Evolutionary conservation across 1,140 invertebrate genomes (phyloP).

Genomic region (Conus ventricosus): DNA sequence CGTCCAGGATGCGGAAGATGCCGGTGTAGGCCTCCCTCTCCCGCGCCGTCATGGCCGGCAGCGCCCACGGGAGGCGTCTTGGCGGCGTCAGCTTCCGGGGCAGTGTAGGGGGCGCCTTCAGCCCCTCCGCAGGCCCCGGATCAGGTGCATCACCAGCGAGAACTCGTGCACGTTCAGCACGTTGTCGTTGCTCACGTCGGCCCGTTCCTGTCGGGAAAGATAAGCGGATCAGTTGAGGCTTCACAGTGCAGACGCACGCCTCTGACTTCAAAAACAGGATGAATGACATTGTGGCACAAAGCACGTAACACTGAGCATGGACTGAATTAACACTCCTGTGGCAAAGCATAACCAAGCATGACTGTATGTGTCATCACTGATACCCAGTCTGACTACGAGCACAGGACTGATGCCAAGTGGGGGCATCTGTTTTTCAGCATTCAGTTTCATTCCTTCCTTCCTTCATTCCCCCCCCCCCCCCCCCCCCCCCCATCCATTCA

Average conservation of each 20-base stretch:
- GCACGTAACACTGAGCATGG: not conserved
- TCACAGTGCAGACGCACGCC: too few species aligned
- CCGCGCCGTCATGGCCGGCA: slow-evolving; percentile 41
- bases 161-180: slow-evolving; percentile 69
- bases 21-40: slow-evolving; percentile 60
- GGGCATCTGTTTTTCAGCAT: too few species aligned
- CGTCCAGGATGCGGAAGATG: slow-evolving; percentile 59
- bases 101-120: slow-evolving; percentile 54
- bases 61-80: slow-evolving; percentile 31
- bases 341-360: too few species aligned
- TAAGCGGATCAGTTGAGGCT: not conserved
- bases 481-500: too few species aligned
- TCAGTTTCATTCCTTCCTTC: too few species aligned
- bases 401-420: too few species aligned
- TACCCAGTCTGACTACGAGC: not conserved
- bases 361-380: not conserved
- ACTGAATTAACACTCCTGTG: too few species aligned
- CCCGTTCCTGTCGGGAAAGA: slow-evolving; percentile 61
- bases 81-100: slow-evolving; percentile 55
- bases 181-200: slow-evolving; percentile 68
- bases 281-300: not conserved
- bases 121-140: slow-evolving; percentile 54
- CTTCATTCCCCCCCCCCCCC: too few species aligned
- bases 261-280: not conserved
- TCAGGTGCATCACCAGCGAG: slow-evolving; percentile 66